Evolutionary conservation across 2,888 invertebrate species (phyloP), one percentile per base, ranked within the genome.

Genomic region (Oeneis ivallda): DNA sequence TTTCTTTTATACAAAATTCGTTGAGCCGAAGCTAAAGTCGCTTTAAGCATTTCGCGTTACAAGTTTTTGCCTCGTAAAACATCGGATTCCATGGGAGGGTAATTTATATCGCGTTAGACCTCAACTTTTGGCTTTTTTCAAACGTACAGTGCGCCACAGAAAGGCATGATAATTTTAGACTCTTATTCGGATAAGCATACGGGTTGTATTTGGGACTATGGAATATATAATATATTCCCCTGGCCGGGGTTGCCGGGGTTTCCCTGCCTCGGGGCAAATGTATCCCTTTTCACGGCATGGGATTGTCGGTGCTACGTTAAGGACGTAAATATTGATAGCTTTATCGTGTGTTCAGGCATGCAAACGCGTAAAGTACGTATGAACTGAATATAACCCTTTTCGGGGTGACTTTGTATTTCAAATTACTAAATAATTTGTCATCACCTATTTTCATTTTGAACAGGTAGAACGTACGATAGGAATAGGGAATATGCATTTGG

Each of bases 51-150:
- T 58, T 50, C 39, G 60, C 74, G 74, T 71, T 72, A 67, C 68
- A 67, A 73, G 68, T 72, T 72, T 75, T 72, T 72, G 69, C 70
- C 72, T 74, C 76, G 74, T 77, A 77, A 77, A 79, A 72, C 75
- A 72, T 68, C 64, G 45, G 66, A 64, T 65, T 63, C 64, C 64
- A 66, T 74, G 53, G 45, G 59, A 47, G 58, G 64, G 66, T 79
- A 81, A 84, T 82, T 82, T 83, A 82, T 83, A 80, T 79, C 75
- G 69, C 77, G 78, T 83, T 83, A 81, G 76, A 73, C 75, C 78
- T 67, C 57, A 49, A 62, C 37, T 70, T 69, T 65, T 63, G 66
- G 64, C 65, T 74, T 75, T 77, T 76, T 79, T 70, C 68, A 41
- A 57, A 17, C 17, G 45, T 45, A 54, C 62, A 62, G 43, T 43